phyloP scores from a whole-genome alignment of 2,113 vertebrate species.

The Anguilla rostrata region DNA sequence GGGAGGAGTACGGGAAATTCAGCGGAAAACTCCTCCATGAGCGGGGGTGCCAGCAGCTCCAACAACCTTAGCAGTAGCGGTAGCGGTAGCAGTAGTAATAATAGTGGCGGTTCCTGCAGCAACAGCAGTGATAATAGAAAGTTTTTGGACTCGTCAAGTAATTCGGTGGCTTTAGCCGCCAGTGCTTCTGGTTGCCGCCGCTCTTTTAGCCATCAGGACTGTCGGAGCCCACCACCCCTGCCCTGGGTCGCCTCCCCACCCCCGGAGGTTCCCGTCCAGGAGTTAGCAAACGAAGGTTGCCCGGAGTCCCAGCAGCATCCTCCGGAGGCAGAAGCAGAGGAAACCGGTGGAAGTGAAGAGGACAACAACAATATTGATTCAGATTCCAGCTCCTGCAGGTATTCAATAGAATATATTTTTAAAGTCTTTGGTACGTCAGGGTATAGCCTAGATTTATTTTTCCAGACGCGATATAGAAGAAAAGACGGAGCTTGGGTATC shows the following conservation, averaged over 20 bases:
- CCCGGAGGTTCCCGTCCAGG: conserved; percentile 65
- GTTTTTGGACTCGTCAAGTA: conserved; percentile 78
- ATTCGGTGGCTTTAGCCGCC: conserved; percentile 66
- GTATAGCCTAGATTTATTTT: not conserved
- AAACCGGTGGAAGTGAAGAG: conserved; percentile 74
- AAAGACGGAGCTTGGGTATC: not conserved
- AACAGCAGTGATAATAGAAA: conserved; percentile 71
- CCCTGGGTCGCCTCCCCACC: conserved; percentile 84
- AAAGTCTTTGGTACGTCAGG: not conserved
- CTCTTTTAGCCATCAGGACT: conserved; percentile 86
- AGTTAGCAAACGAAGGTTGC: conserved; percentile 68
- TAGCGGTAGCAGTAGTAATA: conserved; percentile 39
- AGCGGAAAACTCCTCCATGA: conserved; percentile 67
- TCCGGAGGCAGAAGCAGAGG: conserved; percentile 50
- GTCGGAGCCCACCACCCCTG: conserved; percentile 78
- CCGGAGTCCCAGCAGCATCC: conserved; percentile 14
- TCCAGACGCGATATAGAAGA: not conserved
- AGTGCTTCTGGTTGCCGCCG: conserved; percentile 60
- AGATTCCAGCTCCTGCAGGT: conserved; percentile 95
- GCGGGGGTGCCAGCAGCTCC: conserved; percentile 45
- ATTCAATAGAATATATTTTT: conserved; percentile 24
- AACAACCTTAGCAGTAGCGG: conserved; percentile 32
- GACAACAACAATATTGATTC: conserved; percentile 72
- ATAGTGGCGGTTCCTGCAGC: conserved; percentile 64
- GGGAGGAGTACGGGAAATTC: conserved; percentile 52